Percentiles rank a stretch among this genome's conserved stretches.
phyloP scores from a whole-genome alignment of 2,797 vertebrate species.

The Fringilla coelebs region DNA sequence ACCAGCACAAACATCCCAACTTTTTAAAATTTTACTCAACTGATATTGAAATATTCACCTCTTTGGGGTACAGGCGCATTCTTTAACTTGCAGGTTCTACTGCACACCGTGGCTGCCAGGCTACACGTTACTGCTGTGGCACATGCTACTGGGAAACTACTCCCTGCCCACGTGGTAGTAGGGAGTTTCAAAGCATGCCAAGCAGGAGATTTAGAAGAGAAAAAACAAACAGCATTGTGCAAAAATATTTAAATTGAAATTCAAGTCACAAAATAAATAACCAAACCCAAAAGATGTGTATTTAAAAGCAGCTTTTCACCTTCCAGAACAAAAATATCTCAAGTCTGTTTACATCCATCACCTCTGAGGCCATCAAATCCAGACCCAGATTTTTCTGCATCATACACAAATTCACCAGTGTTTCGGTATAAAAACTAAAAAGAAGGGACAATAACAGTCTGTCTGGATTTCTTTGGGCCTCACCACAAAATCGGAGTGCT shows the following conservation, averaged over 20 bases:
- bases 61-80: not conserved
- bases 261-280: not conserved
- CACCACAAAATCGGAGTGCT: not conserved
- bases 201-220: not conserved
- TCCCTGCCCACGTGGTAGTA: not conserved
- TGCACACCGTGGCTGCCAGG: not conserved
- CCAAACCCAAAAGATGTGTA: fast-evolving
- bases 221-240: not conserved
- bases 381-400: not conserved
- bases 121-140: not conserved
- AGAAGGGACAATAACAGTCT: not conserved
- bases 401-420: not conserved
- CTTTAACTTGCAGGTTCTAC: not conserved
- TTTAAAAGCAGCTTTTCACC: not conserved
- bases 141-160: not conserved
- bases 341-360: not conserved
- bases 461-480: not conserved
- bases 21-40: not conserved
- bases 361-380: not conserved
- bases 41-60: not conserved
- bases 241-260: not conserved
- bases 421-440: not conserved
- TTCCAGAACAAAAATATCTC: not conserved
- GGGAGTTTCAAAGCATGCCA: not conserved
- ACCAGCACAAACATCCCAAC: not conserved